Evolutionary conservation across 1,140 invertebrate genomes (phyloP).

Genomic region (Sweltsa coloradensis): DNA sequence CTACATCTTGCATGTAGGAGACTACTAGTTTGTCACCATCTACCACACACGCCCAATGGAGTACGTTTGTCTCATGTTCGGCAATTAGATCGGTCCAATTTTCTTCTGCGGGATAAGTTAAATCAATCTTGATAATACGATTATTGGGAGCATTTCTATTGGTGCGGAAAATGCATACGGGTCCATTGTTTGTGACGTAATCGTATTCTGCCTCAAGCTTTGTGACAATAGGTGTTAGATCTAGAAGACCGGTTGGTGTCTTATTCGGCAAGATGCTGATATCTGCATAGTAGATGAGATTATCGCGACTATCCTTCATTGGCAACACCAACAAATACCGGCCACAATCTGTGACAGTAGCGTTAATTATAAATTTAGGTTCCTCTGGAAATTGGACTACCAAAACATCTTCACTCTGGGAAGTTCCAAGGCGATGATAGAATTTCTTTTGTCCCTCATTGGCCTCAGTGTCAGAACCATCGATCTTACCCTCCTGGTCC

Average conservation of each 20-base stretch:
- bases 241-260: conserved; percentile 47
- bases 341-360: conserved; percentile 89
- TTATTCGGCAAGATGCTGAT: conserved; percentile 39
- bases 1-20: conserved; percentile 90
- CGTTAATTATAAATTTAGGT: conserved; percentile 84
- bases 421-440: conserved; percentile 80
- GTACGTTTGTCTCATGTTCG: conserved; percentile 76
- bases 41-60: conserved; percentile 78
- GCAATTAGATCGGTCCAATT: conserved; percentile 76
- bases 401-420: conserved; percentile 78
- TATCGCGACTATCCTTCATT: conserved; percentile 76
- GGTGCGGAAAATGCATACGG: conserved; percentile 76
- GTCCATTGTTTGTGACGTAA: conserved; percentile 84
- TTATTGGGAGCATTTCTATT: conserved; percentile 91
- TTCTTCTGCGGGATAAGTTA: conserved; percentile 59
- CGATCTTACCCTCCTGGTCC: conserved; percentile 62
- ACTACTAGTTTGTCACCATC: conserved; percentile 78
- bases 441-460: conserved; percentile 88
- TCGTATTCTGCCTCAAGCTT: conserved; percentile 92
- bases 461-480: conserved; percentile 81
- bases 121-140: conserved; percentile 76
- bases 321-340: conserved; percentile 72
- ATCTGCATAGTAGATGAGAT: conserved; percentile 73
- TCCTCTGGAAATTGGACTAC: conserved; percentile 86
- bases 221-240: conserved; percentile 63